A percentile compares a stretch with the other conserved stretches of the same genome.
Conservation (phyloP, 2,797 vertebrate species). For the Diglossa cyanea region DNA sequence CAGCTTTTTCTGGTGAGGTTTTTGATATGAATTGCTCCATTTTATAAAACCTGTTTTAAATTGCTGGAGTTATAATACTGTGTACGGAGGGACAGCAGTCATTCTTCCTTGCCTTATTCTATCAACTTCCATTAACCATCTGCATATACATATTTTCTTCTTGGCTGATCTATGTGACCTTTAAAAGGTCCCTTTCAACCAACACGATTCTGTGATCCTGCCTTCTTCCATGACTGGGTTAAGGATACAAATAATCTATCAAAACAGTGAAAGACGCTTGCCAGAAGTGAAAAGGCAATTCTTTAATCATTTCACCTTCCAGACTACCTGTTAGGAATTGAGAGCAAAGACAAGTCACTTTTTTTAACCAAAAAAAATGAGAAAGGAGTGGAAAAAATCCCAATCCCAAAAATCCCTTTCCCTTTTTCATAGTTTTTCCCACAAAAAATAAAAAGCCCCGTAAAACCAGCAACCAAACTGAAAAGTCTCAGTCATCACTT, state of each 20-base stretch:
- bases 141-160: background rate
- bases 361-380: background rate
- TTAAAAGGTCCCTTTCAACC: background rate
- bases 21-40: background rate
- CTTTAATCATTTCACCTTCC: background rate
- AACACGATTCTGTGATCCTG: background rate
- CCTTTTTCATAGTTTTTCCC: background rate
- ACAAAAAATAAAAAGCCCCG: fast-evolving
- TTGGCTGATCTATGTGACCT: background rate
- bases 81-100: background rate
- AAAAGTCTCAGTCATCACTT: background rate
- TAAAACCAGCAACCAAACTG: background rate
- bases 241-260: background rate
- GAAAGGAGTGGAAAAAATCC: fast-evolving
- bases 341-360: background rate
- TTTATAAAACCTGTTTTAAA: background rate
- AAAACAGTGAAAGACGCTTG: background rate
- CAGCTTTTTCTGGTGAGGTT: background rate
- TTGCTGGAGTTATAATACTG: background rate
- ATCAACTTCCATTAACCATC: background rate
- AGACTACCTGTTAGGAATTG: background rate
- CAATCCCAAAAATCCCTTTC: background rate
- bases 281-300: background rate
- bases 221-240: background rate
- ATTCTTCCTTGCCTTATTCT: background rate